Percentiles rank a stretch among this genome's conserved stretches.
Conservation (phyloP, 2,113 vertebrate genomes). For the Apteryx owenii region DNA sequence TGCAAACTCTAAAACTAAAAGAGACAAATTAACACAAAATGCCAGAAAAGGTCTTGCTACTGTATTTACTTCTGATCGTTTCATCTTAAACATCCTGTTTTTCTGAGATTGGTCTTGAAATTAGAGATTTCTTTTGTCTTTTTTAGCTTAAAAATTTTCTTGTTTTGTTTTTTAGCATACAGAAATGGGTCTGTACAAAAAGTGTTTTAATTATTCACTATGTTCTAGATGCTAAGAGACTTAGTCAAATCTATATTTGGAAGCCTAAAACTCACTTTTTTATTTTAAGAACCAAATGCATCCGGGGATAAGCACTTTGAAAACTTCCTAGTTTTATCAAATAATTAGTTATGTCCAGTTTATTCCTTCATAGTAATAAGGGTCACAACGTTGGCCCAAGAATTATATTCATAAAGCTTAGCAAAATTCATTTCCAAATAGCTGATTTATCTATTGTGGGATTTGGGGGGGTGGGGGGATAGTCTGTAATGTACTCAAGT, state of each 20-base stretch:
- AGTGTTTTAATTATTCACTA: background rate
- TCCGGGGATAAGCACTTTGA: background rate
- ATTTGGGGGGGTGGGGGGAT: background rate
- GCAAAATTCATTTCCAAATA: background rate
- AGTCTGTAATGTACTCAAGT: background rate
- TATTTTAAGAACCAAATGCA: background rate
- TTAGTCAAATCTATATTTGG: background rate
- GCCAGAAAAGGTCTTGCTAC: fast-evolving
- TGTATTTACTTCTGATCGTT: background rate
- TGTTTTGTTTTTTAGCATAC: background rate
- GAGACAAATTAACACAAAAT: background rate
- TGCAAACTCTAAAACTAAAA: background rate
- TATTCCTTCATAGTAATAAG: background rate
- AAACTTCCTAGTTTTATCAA: background rate
- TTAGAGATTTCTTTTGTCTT: background rate
- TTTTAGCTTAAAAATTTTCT: background rate
- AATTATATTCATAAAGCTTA: background rate
- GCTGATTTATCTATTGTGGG: background rate
- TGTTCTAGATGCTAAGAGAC: background rate
- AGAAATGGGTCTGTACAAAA: background rate
- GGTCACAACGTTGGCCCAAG: background rate
- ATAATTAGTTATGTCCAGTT: background rate
- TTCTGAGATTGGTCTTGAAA: background rate
- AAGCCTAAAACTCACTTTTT: background rate
- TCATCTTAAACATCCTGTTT: background rate